Evolutionary conservation across 1,140 invertebrate species (phyloP), one percentile per base, ranked within the genome.

Genomic region (Trissolcus basalis): DNA sequence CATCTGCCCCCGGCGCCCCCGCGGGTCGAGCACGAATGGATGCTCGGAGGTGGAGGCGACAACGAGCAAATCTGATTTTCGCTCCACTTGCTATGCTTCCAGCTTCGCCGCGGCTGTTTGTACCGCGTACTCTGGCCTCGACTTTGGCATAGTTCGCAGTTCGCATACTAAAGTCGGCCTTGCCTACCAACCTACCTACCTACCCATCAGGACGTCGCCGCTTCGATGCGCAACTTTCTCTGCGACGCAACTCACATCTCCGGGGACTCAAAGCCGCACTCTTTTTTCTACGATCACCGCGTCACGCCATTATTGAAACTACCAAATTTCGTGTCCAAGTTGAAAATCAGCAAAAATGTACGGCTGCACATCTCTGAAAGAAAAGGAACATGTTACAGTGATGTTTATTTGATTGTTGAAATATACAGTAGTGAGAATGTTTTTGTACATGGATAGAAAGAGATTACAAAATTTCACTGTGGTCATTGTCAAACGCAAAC

Each of bases 11-110:
- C 77, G 55, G 69, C 71, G 67, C 61, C 71, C 69, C 74, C 77
- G 67, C 72, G 68, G 69, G 55, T 68, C 55, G 36, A 36, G n/a
- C 51, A 58, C 63, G 72, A 68, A 67, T 67, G 61, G 77, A 73
- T 80, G 77, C 79, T 77, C 69, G 82, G 81, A 76, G 84, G 80
- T 82, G 79, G 82, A 86, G 84, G 86, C 83, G 85, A 87, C 83
- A 87, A 88, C 85, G 85, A 85, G 83, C 77, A 88, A 88, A 88
- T 88, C 85, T 86, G 86, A 87, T 87, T 88, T 86, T 87, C 85
- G 81, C 83, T 87, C 79, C 82, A 86, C 85, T 84, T 82, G 82
- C 81, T 77, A 76, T 82, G 76, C 77, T 77, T 81, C 75, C 82
- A 78, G 63, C 78, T 81, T 80, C 71, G 69, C 80, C 47, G 44